Conservation (phyloP, 1,140 invertebrate species). For the Scaptomyza graminum region DNA sequence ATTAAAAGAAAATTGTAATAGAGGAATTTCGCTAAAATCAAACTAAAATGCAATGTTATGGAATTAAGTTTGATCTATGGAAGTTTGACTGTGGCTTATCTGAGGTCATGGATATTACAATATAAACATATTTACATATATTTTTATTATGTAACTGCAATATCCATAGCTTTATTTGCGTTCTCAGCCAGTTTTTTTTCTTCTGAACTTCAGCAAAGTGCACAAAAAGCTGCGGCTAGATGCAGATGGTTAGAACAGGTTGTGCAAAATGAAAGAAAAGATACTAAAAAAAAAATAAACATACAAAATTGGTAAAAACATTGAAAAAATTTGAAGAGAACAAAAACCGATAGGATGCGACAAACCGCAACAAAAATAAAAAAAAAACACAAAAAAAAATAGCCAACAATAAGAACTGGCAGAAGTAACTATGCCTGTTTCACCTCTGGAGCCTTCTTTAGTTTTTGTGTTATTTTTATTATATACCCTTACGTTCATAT, state of each 20-base stretch:
- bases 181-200: not conserved
- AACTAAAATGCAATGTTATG: no score
- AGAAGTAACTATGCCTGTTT: conserved; percentile 23
- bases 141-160: not conserved
- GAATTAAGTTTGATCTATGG: no score
- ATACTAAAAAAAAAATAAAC: not conserved
- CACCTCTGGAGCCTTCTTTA: not conserved
- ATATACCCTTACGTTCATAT: not conserved
- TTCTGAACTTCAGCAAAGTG: not conserved
- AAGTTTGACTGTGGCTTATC: not conserved
- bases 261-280: not conserved
- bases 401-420: conserved; percentile 20
- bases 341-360: not conserved
- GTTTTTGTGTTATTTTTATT: not conserved
- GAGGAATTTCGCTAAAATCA: no score
- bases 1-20: no score
- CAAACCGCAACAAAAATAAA: not conserved
- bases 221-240: not conserved
- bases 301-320: conserved; percentile 19
- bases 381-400: not conserved
- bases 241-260: conserved; percentile 1
- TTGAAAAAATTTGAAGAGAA: not conserved
- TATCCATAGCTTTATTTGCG: not conserved
- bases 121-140: not conserved
- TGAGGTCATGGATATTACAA: not conserved